Percentiles rank a stretch among this genome's conserved stretches.
Evolutionary conservation across 2,113 vertebrate species (phyloP).

Genomic region (Xenus cinereus): DNA sequence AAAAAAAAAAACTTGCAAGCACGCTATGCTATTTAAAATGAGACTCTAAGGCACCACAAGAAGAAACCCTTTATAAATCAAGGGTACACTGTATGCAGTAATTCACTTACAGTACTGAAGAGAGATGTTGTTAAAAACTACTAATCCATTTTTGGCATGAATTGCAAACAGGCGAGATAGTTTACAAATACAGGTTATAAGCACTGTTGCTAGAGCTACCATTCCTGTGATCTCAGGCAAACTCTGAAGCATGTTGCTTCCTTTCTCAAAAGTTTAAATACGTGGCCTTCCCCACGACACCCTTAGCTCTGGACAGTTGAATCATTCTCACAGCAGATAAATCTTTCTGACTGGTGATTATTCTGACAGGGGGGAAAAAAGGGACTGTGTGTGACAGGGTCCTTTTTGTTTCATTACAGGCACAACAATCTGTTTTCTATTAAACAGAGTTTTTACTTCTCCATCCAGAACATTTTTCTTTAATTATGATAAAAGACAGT

Average conservation of each 20-base stretch:
- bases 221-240: slow-evolving; percentile 22
- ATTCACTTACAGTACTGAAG: not conserved
- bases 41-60: slow-evolving; percentile 23
- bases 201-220: not conserved
- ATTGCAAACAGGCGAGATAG: not conserved
- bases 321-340: slow-evolving; percentile 59
- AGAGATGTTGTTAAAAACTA: slow-evolving; percentile 33
- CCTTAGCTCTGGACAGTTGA: slow-evolving; percentile 14
- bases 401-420: slow-evolving; percentile 62
- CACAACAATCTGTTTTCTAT: slow-evolving; percentile 76
- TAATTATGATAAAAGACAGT: slow-evolving; percentile 83
- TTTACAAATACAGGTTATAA: slow-evolving; percentile 7
- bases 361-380: not conserved
- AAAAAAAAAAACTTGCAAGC: not conserved
- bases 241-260: not conserved
- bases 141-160: slow-evolving; percentile 9
- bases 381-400: slow-evolving; percentile 36
- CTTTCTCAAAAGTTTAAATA: slow-evolving; percentile 25
- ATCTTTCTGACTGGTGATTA: slow-evolving; percentile 66
- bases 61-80: slow-evolving; percentile 25
- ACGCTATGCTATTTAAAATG: not conserved
- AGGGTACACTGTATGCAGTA: not conserved
- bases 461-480: slow-evolving; percentile 75
- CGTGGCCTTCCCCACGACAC: not conserved
- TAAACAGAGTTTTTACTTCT: slow-evolving; percentile 51